Conservation (phyloP, 2,113 vertebrate species). For the Poeciliopsis prolifica region DNA sequence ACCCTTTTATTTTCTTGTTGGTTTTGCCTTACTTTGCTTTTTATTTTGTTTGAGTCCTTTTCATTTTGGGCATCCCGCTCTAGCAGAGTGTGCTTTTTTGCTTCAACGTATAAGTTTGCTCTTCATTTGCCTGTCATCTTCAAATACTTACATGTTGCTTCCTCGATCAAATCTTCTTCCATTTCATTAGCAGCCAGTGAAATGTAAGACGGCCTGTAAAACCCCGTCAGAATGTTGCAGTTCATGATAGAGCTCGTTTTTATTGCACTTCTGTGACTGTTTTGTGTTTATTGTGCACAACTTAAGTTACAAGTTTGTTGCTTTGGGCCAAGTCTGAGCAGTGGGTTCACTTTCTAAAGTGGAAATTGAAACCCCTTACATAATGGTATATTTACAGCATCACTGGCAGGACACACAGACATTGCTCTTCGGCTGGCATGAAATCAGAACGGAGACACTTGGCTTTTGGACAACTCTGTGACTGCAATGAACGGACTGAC, state of each 20-base stretch:
- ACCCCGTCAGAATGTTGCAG: background rate
- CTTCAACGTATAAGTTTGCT: background rate
- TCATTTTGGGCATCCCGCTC: background rate
- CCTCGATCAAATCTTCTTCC: background rate
- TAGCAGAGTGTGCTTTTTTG: background rate
- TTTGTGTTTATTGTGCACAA: slow-evolving; percentile 28
- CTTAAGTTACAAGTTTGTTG: slow-evolving; percentile 26
- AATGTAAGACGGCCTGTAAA: background rate
- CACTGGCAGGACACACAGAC: slow-evolving; percentile 66
- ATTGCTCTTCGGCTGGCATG: slow-evolving; percentile 63
- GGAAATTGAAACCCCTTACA: slow-evolving; percentile 67
- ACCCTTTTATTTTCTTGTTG: background rate
- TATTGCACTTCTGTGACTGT: slow-evolving; percentile 4
- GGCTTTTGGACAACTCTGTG: slow-evolving; percentile 54
- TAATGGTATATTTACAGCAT: slow-evolving; percentile 74
- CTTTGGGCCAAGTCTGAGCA: slow-evolving; percentile 27
- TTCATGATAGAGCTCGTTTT: background rate
- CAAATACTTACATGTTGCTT: background rate
- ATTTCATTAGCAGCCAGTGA: background rate
- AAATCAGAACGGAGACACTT: slow-evolving; percentile 62
- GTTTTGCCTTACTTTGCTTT: background rate
- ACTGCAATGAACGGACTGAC: slow-evolving; percentile 54
- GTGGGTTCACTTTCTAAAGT: slow-evolving; percentile 51
- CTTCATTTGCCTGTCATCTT: background rate
- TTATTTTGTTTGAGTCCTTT: background rate